phyloP scores from a whole-genome alignment of 2,113 vertebrate species.

The Silurus glanis region DNA sequence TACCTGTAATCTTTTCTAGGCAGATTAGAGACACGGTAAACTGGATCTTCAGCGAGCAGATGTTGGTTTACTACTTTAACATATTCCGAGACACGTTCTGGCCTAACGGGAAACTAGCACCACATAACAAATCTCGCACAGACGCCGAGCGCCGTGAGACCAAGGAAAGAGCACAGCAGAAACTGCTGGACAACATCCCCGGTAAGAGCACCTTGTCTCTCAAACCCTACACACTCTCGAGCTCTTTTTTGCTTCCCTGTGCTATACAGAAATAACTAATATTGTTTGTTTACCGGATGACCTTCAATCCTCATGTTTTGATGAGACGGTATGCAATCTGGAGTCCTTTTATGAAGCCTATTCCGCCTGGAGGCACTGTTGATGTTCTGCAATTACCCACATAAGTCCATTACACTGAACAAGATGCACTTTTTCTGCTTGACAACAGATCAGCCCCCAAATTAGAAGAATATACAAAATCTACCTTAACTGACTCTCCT shows the following conservation, averaged over 20 bases:
- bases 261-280: neutral
- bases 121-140: constrained; percentile 72
- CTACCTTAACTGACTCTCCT: neutral
- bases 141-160: constrained; percentile 82
- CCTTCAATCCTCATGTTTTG: neutral
- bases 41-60: constrained; percentile 97
- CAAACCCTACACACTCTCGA: too few species aligned
- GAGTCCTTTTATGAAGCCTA: neutral
- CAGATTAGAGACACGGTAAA: constrained; percentile 96
- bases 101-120: constrained; percentile 88
- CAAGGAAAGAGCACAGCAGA: constrained; percentile 92
- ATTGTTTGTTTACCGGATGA: neutral
- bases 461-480: neutral
- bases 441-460: neutral
- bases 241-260: neutral
- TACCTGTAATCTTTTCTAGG: constrained; percentile 65
- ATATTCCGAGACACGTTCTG: constrained; percentile 93
- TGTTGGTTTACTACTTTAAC: constrained; percentile 92
- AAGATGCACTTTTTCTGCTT: neutral
- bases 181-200: constrained; percentile 97
- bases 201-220: constrained; percentile 68
- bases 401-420: constrained; percentile 7
- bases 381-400: constrained; percentile 34
- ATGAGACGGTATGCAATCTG: constrained; percentile 14
- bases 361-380: neutral